These are phyloP conservation scores for Naja naja DNA, from an alignment of 2,113 vertebrate genomes.

Conservation along the genomic window DNA sequence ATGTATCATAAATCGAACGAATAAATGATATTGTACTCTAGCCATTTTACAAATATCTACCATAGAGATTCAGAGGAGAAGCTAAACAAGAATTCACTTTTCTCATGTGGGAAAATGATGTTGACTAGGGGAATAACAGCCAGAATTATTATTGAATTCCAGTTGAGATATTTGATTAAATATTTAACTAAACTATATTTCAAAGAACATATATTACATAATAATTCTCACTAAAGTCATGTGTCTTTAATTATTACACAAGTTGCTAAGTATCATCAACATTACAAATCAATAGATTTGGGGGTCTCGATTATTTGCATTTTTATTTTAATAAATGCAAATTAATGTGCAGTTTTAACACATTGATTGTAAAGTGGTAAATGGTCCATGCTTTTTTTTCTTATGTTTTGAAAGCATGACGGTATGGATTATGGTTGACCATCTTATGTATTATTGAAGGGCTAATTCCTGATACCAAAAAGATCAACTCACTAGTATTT, in stretches of 20 bases:
- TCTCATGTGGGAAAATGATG: background rate
- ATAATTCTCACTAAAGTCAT: background rate
- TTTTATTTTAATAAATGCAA: background rate
- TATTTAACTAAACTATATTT: background rate
- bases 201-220: background rate
- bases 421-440: background rate
- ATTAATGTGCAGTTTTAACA: background rate
- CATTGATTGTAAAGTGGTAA: background rate
- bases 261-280: background rate
- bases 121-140: background rate
- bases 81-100: background rate
- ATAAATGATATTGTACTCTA: background rate
- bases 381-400: background rate
- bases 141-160: background rate
- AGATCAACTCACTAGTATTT: background rate
- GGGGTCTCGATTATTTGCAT: background rate
- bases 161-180: background rate
- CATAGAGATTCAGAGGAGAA: background rate
- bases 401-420: background rate
- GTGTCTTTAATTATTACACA: background rate
- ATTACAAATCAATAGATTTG: background rate
- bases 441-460: background rate
- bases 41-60: background rate
- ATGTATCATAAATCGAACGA: background rate
- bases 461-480: background rate